A percentile compares a stretch with the other conserved stretches of the same genome.
Evolutionary conservation across 1,140 invertebrate species (phyloP).

Genomic region (Trachymyrmex septentrionalis): DNA sequence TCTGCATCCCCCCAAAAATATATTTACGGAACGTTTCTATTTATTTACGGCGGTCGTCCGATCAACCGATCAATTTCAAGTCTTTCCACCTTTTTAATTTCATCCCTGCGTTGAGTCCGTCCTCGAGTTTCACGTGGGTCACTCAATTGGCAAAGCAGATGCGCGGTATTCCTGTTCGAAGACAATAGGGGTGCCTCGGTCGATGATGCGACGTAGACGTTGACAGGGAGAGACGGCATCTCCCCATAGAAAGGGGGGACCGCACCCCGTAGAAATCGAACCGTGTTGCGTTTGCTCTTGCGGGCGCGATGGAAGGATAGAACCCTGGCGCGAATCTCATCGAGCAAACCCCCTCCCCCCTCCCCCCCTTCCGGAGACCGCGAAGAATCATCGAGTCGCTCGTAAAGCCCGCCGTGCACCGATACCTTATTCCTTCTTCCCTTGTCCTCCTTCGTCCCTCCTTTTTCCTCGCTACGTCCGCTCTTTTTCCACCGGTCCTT

Average conservation of each 20-base stretch:
- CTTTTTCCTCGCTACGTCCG: slow-evolving; percentile 52
- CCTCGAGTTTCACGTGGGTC: slow-evolving; percentile 26
- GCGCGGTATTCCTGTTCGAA: slow-evolving; percentile 57
- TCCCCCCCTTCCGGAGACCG: slow-evolving; percentile 44
- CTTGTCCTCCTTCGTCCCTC: slow-evolving; percentile 57
- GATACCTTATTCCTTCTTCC: slow-evolving; percentile 70
- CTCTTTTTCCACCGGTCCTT: slow-evolving; percentile 74
- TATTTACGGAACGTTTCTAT: background rate
- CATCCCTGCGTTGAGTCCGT: background rate
- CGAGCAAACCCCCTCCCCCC: slow-evolving; percentile 6
- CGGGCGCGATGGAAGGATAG: slow-evolving; percentile 60
- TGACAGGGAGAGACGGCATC: slow-evolving; percentile 63
- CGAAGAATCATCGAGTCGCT: slow-evolving; percentile 78
- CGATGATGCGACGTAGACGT: slow-evolving; percentile 61
- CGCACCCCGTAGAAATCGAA: slow-evolving; percentile 76
- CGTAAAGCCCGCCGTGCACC: slow-evolving; percentile 75
- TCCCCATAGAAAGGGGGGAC: slow-evolving; percentile 78
- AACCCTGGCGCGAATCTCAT: background rate
- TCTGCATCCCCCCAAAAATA: background rate
- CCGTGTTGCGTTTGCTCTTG: slow-evolving; percentile 40
- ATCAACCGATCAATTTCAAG: slow-evolving; percentile 4
- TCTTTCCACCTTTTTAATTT: slow-evolving; percentile 11
- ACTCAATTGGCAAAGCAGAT: slow-evolving; percentile 66
- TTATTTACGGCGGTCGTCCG: too few species aligned
- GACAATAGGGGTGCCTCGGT: slow-evolving; percentile 69